Evolutionary conservation across 2,888 invertebrate genomes (phyloP).

Genomic region (Drosophila atripex): DNA sequence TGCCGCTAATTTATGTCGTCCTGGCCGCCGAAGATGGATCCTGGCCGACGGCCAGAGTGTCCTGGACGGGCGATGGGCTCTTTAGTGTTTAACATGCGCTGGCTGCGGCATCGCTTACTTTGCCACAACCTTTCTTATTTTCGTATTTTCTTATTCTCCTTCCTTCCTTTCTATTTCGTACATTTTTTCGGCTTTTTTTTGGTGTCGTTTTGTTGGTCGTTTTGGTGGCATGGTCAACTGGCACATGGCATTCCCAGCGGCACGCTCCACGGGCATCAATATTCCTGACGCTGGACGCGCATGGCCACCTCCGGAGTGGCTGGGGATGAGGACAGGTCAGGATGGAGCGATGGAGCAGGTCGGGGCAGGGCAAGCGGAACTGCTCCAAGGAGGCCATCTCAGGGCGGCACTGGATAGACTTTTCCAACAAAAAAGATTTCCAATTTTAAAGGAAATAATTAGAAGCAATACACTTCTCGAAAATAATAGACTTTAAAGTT

Average conservation of each 20-base stretch:
- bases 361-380: background rate
- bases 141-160: background rate
- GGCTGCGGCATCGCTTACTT: slow-evolving; percentile 15
- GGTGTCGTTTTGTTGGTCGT: slow-evolving; percentile 9
- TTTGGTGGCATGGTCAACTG: slow-evolving; percentile 39
- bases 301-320: slow-evolving; percentile 52
- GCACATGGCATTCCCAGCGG: slow-evolving; percentile 66
- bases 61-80: slow-evolving; percentile 12
- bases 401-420: background rate
- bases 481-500: no score
- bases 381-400: no score
- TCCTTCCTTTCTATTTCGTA: background rate
- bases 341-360: no score
- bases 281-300: slow-evolving; percentile 62
- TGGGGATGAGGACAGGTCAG: background rate
- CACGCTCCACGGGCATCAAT: slow-evolving; percentile 66
- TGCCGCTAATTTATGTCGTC: slow-evolving; percentile 50
- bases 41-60: slow-evolving; percentile 32
- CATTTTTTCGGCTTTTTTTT: background rate
- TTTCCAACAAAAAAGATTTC: background rate
- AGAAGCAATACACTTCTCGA: no score
- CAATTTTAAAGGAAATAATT: background rate
- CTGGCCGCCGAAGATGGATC: slow-evolving; percentile 24
- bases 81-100: slow-evolving; percentile 53
- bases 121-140: slow-evolving; percentile 1